A percentile compares a stretch with the other conserved stretches of the same genome.
phyloP scores from a whole-genome alignment of 2,797 vertebrate genomes.

The Rhinatrema bivittatum region DNA sequence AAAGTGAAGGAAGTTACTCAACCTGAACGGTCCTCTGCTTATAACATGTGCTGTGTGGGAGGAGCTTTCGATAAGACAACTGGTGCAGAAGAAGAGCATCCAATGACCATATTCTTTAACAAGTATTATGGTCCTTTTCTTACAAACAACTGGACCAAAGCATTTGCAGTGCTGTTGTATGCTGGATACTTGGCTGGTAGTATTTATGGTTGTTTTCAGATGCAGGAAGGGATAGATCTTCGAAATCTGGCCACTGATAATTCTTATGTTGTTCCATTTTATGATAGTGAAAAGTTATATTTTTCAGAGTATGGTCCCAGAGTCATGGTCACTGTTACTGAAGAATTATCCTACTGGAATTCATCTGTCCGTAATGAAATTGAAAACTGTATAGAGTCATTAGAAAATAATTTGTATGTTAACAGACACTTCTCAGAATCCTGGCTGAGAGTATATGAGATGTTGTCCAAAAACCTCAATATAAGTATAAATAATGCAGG shows the following conservation, averaged over 20 bases:
- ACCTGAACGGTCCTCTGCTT: slow-evolving; percentile 28
- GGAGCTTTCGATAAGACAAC: slow-evolving; percentile 45
- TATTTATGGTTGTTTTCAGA: slow-evolving; percentile 55
- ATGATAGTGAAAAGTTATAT: slow-evolving; percentile 49
- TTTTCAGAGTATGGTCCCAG: slow-evolving; percentile 63
- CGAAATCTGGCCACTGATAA: slow-evolving; percentile 65
- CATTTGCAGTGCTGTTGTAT: slow-evolving; percentile 48
- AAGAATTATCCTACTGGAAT: slow-evolving; percentile 59
- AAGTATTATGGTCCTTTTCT: slow-evolving; percentile 56
- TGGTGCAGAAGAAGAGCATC: slow-evolving; percentile 34
- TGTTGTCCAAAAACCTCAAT: accelerated
- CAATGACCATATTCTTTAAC: slow-evolving; percentile 51
- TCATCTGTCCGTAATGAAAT: slow-evolving; percentile 29
- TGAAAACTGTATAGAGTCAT: slow-evolving; percentile 40
- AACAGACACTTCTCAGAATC: slow-evolving; percentile 46
- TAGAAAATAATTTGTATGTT: slow-evolving; percentile 49
- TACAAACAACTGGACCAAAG: slow-evolving; percentile 46
- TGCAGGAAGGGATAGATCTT: slow-evolving; percentile 68
- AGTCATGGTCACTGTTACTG: slow-evolving; percentile 65
- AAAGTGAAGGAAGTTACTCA: slow-evolving; percentile 28
- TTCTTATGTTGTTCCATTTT: slow-evolving; percentile 64
- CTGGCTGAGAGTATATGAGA: slow-evolving; percentile 61
- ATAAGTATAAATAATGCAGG: slow-evolving; percentile 27
- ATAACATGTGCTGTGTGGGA: slow-evolving; percentile 46
- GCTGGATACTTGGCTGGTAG: slow-evolving; percentile 47